Evolutionary conservation across 1,140 invertebrate genomes (phyloP).

Genomic region (Oreohelix idahoensis): DNA sequence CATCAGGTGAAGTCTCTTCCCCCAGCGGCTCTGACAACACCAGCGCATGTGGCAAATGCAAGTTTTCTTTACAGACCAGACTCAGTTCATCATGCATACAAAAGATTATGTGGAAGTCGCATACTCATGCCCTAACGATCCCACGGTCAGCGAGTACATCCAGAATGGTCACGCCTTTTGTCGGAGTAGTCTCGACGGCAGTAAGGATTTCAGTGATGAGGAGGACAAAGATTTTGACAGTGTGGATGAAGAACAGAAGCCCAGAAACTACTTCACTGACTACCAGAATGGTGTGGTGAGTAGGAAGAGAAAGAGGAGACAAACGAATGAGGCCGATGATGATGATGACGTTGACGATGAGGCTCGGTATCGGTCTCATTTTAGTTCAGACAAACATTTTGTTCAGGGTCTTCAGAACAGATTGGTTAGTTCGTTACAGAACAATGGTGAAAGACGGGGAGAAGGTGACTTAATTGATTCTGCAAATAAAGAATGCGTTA

Average conservation of each 20-base stretch:
- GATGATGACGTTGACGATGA: not conserved
- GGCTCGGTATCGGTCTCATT: not conserved
- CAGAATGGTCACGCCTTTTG: slow-evolving; percentile 13
- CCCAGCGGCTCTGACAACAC: not conserved
- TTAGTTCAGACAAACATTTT: slow-evolving; percentile 6
- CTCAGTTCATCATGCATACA: not conserved
- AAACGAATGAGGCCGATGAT: not conserved
- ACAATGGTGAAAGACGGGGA: not conserved
- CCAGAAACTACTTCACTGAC: not conserved
- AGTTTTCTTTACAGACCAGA: not conserved
- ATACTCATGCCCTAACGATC: slow-evolving; percentile 37
- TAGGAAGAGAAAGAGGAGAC: not conserved
- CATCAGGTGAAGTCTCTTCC: not conserved
- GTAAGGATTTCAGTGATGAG: slow-evolving; percentile 4
- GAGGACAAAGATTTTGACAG: slow-evolving; percentile 1
- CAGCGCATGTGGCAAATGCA: slow-evolving; percentile 30
- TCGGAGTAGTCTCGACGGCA: not conserved
- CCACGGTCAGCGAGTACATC: not conserved
- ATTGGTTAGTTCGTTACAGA: not conserved
- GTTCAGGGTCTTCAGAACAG: slow-evolving; percentile 1
- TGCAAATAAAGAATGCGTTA: not conserved
- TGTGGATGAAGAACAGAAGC: not conserved
- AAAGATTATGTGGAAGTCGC: slow-evolving; percentile 1
- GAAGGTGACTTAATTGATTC: not conserved
- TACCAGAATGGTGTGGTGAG: not conserved